Conservation (phyloP, 2,888 invertebrate species). For the Venusia cambrica region DNA sequence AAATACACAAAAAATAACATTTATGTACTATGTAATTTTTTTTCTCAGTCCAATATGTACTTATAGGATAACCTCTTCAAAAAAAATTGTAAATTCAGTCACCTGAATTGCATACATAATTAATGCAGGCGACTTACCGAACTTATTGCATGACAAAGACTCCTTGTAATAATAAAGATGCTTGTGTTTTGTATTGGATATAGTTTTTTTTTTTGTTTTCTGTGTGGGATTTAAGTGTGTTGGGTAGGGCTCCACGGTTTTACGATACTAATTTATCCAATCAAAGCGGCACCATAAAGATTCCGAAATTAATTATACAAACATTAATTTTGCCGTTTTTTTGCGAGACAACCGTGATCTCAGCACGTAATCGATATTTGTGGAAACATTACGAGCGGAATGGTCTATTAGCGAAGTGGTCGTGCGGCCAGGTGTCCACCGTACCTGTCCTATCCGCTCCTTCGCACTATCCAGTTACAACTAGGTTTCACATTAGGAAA, state of each 20-base stretch:
- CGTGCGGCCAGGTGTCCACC: conserved; percentile 64
- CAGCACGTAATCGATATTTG: conserved; percentile 48
- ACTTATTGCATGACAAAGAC: too few species aligned
- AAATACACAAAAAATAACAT: too few species aligned
- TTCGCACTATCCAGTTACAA: conserved; percentile 67
- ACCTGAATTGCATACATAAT: too few species aligned
- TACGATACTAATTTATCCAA: conserved; percentile 12
- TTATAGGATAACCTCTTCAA: too few species aligned
- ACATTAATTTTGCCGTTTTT: conserved; percentile 20
- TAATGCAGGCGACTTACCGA: too few species aligned
- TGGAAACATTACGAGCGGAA: conserved; percentile 53
- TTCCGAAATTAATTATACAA: conserved; percentile 27
- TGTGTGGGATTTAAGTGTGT: conserved; percentile 5
- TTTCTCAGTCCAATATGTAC: too few species aligned
- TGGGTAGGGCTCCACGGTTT: conserved; percentile 8
- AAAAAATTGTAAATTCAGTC: too few species aligned
- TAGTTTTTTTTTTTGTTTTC: too few species aligned
- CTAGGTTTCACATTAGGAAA: conserved; percentile 79
- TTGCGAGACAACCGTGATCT: conserved; percentile 21
- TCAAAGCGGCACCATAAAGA: conserved; percentile 17
- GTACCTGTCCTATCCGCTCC: conserved; percentile 65
- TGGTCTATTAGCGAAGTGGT: conserved; percentile 64
- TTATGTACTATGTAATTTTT: too few species aligned
- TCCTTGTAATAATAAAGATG: too few species aligned
- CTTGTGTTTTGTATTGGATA: too few species aligned